Percentiles rank a stretch among this genome's conserved stretches.
Conservation (phyloP, 2,888 invertebrate genomes). For the Dorcus parallelipipedus region DNA sequence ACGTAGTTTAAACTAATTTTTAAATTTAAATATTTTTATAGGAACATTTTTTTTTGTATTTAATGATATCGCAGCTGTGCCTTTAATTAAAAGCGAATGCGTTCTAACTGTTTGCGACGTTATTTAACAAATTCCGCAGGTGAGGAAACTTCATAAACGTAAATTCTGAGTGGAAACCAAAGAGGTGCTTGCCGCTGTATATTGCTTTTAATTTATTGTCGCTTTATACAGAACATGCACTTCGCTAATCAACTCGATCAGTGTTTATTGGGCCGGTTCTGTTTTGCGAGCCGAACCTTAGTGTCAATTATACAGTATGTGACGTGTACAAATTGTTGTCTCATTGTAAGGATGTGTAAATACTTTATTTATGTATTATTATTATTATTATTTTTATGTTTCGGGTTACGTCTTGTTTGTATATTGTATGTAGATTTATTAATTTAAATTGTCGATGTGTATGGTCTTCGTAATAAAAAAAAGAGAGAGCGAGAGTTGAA, state of each 20-base stretch:
- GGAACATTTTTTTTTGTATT: too few relatives aligned
- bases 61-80: too few relatives aligned
- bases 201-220: constrained; percentile 48
- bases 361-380: background rate
- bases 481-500: too few relatives aligned
- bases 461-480: too few relatives aligned
- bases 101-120: too few relatives aligned
- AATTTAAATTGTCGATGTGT: background rate
- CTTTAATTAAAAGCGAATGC: too few relatives aligned
- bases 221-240: constrained; percentile 10
- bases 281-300: background rate
- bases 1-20: too few relatives aligned
- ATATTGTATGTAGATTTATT: constrained; percentile 1
- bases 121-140: too few relatives aligned
- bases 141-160: too few relatives aligned
- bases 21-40: too few relatives aligned
- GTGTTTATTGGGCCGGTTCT: background rate
- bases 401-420: background rate
- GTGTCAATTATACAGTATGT: too few relatives aligned
- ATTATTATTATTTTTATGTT: background rate
- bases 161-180: constrained; percentile 33
- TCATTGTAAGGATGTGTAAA: background rate
- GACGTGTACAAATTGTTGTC: background rate
- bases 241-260: constrained; percentile 2
- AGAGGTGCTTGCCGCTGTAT: constrained; percentile 47